A percentile compares a stretch with the other conserved stretches of the same genome.
These are phyloP conservation scores for Ranitomeya imitator DNA, from an alignment of 2,113 vertebrate genomes.

Conservation along the genomic window DNA sequence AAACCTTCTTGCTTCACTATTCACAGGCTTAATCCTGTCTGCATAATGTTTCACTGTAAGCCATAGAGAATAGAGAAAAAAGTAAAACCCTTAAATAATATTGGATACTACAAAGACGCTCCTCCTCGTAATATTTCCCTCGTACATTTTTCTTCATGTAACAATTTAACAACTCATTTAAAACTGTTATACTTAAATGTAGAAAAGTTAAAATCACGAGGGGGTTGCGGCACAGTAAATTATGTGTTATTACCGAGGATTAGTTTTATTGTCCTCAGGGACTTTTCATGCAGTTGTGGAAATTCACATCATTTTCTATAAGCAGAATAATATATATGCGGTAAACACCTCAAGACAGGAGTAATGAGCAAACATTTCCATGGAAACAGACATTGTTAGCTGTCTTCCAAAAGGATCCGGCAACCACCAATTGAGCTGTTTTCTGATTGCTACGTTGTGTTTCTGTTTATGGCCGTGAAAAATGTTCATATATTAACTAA, in stretches of 20 bases:
- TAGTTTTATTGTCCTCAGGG: constrained; percentile 16
- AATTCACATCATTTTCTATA: constrained; percentile 29
- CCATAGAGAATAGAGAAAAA: not conserved
- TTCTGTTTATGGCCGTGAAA: too few relatives aligned
- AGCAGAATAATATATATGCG: constrained; percentile 21
- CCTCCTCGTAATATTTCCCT: not conserved
- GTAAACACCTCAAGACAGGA: constrained; percentile 36
- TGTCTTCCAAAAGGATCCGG: not conserved
- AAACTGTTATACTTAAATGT: constrained; percentile 17
- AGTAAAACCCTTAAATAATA: not conserved
- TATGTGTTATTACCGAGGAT: constrained; percentile 33
- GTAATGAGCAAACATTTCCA: constrained; percentile 40
- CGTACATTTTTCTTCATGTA: constrained; percentile 5
- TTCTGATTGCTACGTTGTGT: not conserved
- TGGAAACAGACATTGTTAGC: constrained; percentile 31
- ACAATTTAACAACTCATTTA: constrained; percentile 1
- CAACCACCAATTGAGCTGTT: not conserved
- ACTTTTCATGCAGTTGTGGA: constrained; percentile 10
- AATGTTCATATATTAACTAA: not conserved
- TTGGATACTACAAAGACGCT: not conserved
- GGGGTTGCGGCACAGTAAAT: constrained; percentile 38
- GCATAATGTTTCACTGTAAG: not conserved
- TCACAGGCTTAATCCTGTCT: not conserved
- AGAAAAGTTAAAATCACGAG: constrained; percentile 11
- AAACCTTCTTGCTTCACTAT: not conserved